A percentile compares a stretch with the other conserved stretches of the same genome.
These are phyloP conservation scores for Nesoenas mayeri DNA, from an alignment of 2,113 vertebrate species.

Conservation along the genomic window DNA sequence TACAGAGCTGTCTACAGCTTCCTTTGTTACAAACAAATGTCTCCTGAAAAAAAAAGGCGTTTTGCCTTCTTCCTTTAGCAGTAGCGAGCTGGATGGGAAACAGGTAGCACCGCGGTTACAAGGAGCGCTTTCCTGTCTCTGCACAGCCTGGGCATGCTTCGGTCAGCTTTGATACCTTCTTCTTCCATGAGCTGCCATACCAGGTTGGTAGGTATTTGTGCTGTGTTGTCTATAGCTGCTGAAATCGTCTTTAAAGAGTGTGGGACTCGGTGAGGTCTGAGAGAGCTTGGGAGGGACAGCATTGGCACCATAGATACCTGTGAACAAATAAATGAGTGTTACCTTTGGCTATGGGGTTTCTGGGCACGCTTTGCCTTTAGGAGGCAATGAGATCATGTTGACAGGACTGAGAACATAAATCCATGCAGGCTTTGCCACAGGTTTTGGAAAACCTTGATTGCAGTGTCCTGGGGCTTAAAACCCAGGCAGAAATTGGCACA, in stretches of 20 bases:
- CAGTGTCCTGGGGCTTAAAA: neutral
- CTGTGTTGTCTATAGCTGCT: neutral
- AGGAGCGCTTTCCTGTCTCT: neutral
- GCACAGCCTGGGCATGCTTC: neutral
- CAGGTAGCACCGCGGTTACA: neutral
- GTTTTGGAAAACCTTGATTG: neutral
- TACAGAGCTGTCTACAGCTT: neutral
- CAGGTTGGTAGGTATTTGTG: neutral
- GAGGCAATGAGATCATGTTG: neutral
- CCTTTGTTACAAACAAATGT: neutral
- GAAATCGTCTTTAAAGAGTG: accelerated
- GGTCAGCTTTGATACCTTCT: neutral
- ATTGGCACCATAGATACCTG: neutral
- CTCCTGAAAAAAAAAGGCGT: neutral
- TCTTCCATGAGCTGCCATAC: neutral
- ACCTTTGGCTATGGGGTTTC: neutral
- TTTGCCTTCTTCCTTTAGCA: neutral
- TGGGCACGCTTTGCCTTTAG: neutral
- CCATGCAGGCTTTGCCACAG: neutral
- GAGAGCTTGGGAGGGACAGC: neutral
- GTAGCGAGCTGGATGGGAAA: neutral
- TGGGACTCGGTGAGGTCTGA: neutral
- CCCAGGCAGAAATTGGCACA: neutral
- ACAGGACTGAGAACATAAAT: neutral
- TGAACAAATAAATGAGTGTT: neutral